These are phyloP conservation scores for Rhadina sibilatrix DNA, from an alignment of 2,113 vertebrate species.

Conservation along the genomic window DNA sequence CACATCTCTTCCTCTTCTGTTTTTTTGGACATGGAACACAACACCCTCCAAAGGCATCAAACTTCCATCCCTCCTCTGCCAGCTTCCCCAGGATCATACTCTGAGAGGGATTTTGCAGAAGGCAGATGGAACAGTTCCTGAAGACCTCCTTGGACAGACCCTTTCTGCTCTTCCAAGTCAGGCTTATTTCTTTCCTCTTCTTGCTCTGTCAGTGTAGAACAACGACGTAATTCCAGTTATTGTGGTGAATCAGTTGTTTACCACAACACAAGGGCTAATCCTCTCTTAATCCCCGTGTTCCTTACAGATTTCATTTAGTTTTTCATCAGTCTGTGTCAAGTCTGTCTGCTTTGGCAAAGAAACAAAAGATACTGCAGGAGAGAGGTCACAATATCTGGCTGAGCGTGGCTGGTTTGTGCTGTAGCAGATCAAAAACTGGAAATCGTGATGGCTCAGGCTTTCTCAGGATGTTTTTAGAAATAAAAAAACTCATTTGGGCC, in stretches of 20 bases:
- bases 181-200: background rate
- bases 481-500: background rate
- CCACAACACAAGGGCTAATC: background rate
- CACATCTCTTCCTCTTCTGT: background rate
- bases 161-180: background rate
- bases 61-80: background rate
- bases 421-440: background rate
- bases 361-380: background rate
- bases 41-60: background rate
- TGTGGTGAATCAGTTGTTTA: background rate
- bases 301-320: background rate
- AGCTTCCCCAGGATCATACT: background rate
- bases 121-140: background rate
- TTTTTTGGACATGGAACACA: background rate
- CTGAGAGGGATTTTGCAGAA: background rate
- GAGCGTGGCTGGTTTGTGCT: background rate
- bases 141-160: background rate
- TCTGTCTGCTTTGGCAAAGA: background rate
- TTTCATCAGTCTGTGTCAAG: background rate
- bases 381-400: background rate
- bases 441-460: background rate
- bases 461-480: background rate
- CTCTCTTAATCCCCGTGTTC: background rate
- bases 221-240: background rate
- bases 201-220: background rate